Conservation (phyloP, 2,797 vertebrate genomes). For the Morus bassanus region DNA sequence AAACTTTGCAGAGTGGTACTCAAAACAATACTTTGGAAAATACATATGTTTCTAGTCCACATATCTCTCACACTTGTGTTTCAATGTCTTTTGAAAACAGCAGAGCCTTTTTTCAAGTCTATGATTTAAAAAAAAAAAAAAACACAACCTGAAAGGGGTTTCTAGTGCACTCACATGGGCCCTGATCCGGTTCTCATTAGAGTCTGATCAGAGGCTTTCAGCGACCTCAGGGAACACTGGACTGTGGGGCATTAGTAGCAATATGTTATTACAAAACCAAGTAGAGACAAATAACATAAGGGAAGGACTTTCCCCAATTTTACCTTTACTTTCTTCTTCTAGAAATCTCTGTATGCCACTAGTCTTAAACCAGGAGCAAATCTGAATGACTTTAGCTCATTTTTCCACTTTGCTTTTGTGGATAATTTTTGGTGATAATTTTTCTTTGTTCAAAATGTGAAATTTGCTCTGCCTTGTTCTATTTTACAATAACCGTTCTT, state of each 20-base stretch:
- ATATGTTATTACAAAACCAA: not conserved
- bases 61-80: not conserved
- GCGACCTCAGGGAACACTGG: not conserved
- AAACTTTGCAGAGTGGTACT: not conserved
- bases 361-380: not conserved
- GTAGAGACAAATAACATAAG: not conserved
- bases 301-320: not conserved
- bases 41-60: not conserved
- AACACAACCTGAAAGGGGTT: not conserved
- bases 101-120: not conserved
- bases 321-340: not conserved
- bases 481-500: conserved; percentile 31
- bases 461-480: not conserved
- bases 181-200: not conserved
- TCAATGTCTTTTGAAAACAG: not conserved
- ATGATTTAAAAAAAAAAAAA: not conserved
- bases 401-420: not conserved
- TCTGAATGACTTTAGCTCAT: not conserved
- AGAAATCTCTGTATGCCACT: not conserved
- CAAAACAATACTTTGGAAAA: not conserved
- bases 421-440: not conserved
- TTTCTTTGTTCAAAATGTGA: conserved; percentile 15
- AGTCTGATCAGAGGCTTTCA: conserved; percentile 1
- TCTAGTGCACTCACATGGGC: not conserved
- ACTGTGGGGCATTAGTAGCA: not conserved